Evolutionary conservation across 2,113 vertebrate genomes (phyloP), one percentile per base, ranked within the genome.

Genomic region (Pedionomus torquatus): DNA sequence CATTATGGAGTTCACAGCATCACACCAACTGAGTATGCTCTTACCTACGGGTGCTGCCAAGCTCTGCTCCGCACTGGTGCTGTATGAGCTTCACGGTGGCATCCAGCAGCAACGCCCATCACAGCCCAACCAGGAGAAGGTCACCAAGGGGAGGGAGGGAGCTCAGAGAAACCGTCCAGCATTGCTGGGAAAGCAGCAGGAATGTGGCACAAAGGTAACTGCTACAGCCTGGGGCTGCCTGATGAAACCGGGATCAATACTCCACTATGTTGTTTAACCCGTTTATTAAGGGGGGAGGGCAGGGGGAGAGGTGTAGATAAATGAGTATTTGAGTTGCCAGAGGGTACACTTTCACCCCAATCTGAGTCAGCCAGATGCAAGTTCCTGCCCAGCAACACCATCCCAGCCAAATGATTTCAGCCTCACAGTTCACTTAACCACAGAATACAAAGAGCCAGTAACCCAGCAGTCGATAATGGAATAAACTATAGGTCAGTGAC

Each of bases 401-500:
- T 5, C 33, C 5, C 83, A 87, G 87, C 88, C 92, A 95, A 94
- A 81, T 46, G 75, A 94, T 85, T 90, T 82, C 92, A 94, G 95
- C 75, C 89, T 94, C 35, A 85, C 93, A 80, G 90, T 83, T 95
- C 95, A 89, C 93, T 96, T 92, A 79, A 58, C 89, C 92, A 78
- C 89, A 72, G 87, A 77, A 74, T 10, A 86, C 75, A 89, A 85
- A 95, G 91, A 94, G 95, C 95, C 94, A 95, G 87, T 77, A 97
- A 95, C 89, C 87, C 95, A 87, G 94, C 95, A 94, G 93, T 93
- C 58, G 19, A 92, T 96, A 97, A 96, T 94, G 92, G 95, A 94
- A 97, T 94, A 97, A 96, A 95, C 96, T 72, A 93, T 87, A 96
- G 97, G 96, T 97, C 96, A 97, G 89, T 33, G 93, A 95, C 94